Evolutionary conservation across 64 coral and sea anemone genomes (phyloP).

Genomic region (Pachyseris speciosa): DNA sequence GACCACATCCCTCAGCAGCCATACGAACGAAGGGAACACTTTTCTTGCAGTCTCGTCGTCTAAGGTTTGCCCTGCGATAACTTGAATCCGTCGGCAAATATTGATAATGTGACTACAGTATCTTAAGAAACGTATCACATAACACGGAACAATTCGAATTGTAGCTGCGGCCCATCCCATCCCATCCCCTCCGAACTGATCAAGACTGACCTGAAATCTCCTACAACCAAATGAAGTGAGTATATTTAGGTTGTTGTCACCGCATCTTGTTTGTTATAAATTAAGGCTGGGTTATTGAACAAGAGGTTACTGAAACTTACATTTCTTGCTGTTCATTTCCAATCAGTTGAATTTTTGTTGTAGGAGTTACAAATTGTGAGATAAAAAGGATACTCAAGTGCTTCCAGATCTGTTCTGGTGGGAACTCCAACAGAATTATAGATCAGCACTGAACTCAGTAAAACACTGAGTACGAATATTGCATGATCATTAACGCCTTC

Average conservation of each 20-base stretch:
- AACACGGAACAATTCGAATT: too few relatives aligned
- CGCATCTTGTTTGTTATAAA: too few relatives aligned
- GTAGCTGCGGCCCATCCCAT: too few relatives aligned
- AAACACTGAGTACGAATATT: slow-evolving; percentile 64
- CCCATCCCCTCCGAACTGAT: too few relatives aligned
- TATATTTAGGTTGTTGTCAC: too few relatives aligned
- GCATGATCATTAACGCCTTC: slow-evolving; percentile 52
- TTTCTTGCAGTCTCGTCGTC: slow-evolving; percentile 1
- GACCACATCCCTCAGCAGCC: slow-evolving; percentile 78
- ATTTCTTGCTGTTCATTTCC: too few relatives aligned
- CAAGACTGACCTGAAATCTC: too few relatives aligned
- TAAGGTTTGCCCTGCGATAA: slow-evolving; percentile 43
- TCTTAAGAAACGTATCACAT: neutral
- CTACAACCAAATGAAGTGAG: too few relatives aligned
- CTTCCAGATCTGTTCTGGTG: slow-evolving; percentile 67
- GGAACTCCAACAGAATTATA: slow-evolving; percentile 78
- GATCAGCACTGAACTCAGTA: slow-evolving; percentile 68
- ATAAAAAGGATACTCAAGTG: slow-evolving; percentile 68
- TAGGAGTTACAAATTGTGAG: too few relatives aligned
- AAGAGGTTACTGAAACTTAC: too few relatives aligned
- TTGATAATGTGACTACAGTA: slow-evolving; percentile 68
- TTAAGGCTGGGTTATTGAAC: too few relatives aligned
- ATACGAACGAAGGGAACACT: slow-evolving; percentile 69
- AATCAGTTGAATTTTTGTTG: too few relatives aligned
- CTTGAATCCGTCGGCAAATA: slow-evolving; percentile 74